Evolutionary conservation across 2,113 vertebrate species (phyloP), one percentile per base, ranked within the genome.

Genomic region (Asarcornis scutulata): DNA sequence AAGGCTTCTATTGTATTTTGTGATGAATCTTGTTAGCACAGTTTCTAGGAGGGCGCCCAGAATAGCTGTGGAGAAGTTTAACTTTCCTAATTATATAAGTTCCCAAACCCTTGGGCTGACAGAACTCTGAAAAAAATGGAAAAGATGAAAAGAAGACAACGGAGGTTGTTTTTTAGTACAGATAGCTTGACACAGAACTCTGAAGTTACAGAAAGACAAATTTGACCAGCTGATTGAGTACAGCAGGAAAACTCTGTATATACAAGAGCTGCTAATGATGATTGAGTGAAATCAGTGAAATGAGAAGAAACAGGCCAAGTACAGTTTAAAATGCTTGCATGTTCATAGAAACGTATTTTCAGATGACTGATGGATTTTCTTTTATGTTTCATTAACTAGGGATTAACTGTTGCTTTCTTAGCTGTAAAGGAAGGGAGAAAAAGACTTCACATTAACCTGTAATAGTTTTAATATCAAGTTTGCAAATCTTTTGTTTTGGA

Each of bases 1-100:
- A 92, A 93, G 82, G 83, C 83, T 92, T 92, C 77, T 78, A 64
- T 97, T 96, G 52, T 94, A 44, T 48, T 82, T 82, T 50, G 74
- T 79, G 90, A 89, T 93, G 92, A 84, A 79, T 95, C 83, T 94
- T 91, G 77, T 91, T 92, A 93, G 72, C 72, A 52, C 42, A 66
- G 77, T 83, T 93, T 44, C 58, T 44, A 53, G 80, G 73, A 88
- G 38, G 66, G 34, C 48, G 40, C 31, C 44, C 62, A 0, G 86
- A 91, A 88, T 53, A 88, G 83, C 74, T 66, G 13, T 83, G 58
- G 38, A 40, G 73, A 86, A 88, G 44, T 86, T 84, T 86, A 72
- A 79, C 66, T 94, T 86, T 53, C 42, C 59, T 94, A 84, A 48
- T 86, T 91, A 72, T 72, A n/a, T 86, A 81, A 76, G 53, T 91